phyloP scores from a whole-genome alignment of 2,888 invertebrate genomes.

The Venustoraphidia nigricollis region DNA sequence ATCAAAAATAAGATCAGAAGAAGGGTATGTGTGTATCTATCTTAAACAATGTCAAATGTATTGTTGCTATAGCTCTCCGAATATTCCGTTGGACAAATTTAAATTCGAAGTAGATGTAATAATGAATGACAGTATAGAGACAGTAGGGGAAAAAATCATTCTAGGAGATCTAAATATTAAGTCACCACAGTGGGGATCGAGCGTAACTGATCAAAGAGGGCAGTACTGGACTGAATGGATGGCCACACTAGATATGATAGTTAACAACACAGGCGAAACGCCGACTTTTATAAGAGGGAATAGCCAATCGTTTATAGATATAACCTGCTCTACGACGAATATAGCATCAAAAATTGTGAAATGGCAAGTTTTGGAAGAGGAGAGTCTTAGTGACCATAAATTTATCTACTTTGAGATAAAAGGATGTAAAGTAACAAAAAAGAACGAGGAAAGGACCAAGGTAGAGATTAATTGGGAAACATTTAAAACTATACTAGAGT shows the following conservation, averaged over 20 bases:
- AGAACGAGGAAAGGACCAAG: background rate
- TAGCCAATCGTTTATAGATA: conserved; percentile 6
- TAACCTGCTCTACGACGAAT: conserved; percentile 3
- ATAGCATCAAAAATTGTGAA: background rate
- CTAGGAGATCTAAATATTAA: conserved; percentile 8
- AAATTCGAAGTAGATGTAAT: no score
- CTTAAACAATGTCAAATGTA: no score
- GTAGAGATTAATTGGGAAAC: background rate
- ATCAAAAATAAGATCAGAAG: background rate
- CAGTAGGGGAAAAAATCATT: background rate
- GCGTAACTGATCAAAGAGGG: conserved; percentile 6
- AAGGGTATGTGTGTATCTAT: no score
- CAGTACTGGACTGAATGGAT: conserved; percentile 9
- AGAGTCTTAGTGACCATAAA: background rate
- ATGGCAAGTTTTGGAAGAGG: conserved; percentile 3
- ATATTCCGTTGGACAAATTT: no score
- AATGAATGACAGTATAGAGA: no score
- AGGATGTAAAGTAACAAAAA: background rate
- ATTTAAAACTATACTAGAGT: background rate
- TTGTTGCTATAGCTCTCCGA: no score
- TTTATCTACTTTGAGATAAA: no score
- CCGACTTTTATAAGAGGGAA: conserved; percentile 10
- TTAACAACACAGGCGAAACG: conserved; percentile 7
- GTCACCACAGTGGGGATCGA: conserved; percentile 7
- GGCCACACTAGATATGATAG: conserved; percentile 3